Evolutionary conservation across 2,888 invertebrate species (phyloP).

Genomic region (Pandemis cinnamomeana): DNA sequence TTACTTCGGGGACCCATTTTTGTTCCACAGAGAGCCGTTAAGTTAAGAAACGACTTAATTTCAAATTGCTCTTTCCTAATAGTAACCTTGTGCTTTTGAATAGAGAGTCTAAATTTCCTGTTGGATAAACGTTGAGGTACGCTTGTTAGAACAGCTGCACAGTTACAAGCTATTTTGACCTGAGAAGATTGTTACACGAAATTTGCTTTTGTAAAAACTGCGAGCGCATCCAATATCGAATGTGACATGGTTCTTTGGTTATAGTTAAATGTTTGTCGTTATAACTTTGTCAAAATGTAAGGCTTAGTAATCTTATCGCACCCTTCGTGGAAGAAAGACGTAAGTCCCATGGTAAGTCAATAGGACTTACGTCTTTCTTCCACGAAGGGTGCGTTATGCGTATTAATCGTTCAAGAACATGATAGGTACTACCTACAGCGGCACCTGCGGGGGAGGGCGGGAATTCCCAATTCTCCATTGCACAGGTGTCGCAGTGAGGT

Average conservation of each 20-base stretch:
- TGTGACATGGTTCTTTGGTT: neutral
- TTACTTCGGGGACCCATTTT: constrained; percentile 36
- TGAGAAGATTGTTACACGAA: neutral
- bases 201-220: neutral
- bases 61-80: neutral
- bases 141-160: neutral
- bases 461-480: no score
- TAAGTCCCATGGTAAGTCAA: no score
- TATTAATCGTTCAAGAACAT: no score
- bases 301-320: no score
- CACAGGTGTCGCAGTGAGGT: no score
- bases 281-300: no score
- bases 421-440: no score
- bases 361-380: no score
- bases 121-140: neutral
- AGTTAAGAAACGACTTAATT: neutral
- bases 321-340: no score
- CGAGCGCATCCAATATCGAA: neutral
- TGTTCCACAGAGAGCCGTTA: constrained; percentile 3
- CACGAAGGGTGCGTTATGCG: no score
- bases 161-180: neutral
- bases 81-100: neutral
- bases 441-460: no score
- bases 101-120: neutral
- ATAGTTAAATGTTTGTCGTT: no score